phyloP scores from a whole-genome alignment of 2,113 vertebrate species.

The Agapornis roseicollis region DNA sequence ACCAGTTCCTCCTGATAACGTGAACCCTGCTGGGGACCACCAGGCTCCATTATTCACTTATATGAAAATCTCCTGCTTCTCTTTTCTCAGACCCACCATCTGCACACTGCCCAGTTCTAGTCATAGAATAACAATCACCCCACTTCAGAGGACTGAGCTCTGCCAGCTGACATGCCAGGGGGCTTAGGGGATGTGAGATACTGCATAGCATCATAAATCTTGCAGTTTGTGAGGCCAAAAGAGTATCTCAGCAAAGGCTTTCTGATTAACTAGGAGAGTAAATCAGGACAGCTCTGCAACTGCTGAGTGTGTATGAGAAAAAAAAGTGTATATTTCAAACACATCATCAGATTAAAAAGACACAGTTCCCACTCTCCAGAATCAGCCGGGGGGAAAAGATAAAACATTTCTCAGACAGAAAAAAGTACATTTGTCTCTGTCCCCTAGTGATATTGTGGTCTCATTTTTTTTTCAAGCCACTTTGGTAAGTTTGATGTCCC shows the following conservation, averaged over 20 bases:
- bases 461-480: slow-evolving; percentile 77
- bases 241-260: not conserved
- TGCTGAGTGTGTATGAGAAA: not conserved
- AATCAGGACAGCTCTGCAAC: not conserved
- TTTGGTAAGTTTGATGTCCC: slow-evolving; percentile 88
- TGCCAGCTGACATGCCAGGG: not conserved
- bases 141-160: not conserved
- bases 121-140: not conserved
- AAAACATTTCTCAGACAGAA: not conserved
- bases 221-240: not conserved
- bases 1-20: not conserved
- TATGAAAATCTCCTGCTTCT: not conserved
- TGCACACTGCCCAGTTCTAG: not conserved
- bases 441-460: not conserved
- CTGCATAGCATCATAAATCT: not conserved
- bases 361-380: not conserved
- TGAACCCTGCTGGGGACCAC: not conserved
- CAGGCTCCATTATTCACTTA: not conserved
- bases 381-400: not conserved
- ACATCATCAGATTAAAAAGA: not conserved
- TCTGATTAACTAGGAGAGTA: not conserved
- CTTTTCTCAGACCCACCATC: not conserved
- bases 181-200: not conserved
- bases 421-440: slow-evolving; percentile 7
- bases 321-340: not conserved